Evolutionary conservation across 1,140 invertebrate species (phyloP).

Genomic region (Tetraneura akinire): DNA sequence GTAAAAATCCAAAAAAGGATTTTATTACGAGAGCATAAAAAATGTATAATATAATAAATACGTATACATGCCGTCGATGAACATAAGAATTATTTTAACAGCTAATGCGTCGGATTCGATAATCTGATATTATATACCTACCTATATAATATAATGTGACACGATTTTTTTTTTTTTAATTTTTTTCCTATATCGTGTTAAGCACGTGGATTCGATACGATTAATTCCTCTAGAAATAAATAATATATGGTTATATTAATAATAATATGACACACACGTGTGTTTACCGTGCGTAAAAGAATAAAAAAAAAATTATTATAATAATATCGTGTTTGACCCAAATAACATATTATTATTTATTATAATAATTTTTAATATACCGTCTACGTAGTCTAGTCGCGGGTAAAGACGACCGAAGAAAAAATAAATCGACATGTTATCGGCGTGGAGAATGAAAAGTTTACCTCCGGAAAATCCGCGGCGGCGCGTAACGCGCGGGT

Average conservation of each 20-base stretch:
- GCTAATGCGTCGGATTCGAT: background rate
- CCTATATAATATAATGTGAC: background rate
- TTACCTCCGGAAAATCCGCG: background rate
- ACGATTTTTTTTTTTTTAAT: constrained; percentile 6
- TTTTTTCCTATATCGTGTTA: too few species aligned
- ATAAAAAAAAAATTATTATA: constrained; percentile 32
- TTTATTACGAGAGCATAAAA: background rate
- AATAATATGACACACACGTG: too few species aligned
- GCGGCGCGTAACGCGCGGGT: background rate
- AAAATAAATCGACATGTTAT: too few species aligned
- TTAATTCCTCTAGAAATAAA: background rate
- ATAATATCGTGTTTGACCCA: constrained; percentile 13
- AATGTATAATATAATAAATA: too few species aligned
- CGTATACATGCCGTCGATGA: background rate
- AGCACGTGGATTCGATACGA: background rate
- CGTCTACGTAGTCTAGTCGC: too few species aligned
- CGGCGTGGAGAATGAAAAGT: background rate
- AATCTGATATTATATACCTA: background rate
- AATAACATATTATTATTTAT: constrained; percentile 3
- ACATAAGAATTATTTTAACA: background rate
- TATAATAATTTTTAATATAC: background rate
- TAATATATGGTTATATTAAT: too few species aligned
- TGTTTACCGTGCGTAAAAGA: too few species aligned
- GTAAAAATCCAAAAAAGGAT: background rate
- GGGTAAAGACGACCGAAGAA: background rate